These are phyloP conservation scores for Eilema sororculum DNA, from an alignment of 2,888 invertebrate genomes.

Conservation along the genomic window DNA sequence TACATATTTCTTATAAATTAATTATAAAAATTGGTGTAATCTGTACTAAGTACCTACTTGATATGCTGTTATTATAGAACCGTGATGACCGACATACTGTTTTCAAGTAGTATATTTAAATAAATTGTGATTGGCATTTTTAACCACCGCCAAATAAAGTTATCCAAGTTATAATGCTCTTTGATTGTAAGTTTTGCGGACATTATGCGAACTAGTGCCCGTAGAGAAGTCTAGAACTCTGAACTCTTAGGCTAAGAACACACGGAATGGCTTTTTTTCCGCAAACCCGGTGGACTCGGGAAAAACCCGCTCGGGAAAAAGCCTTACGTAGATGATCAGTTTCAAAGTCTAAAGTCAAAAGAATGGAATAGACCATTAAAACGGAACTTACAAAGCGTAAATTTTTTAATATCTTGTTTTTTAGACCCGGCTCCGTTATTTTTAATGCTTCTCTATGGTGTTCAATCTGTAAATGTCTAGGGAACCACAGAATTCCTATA, in stretches of 20 bases:
- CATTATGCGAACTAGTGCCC: background rate
- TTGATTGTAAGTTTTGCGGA: background rate
- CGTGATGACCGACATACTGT: constrained; percentile 45
- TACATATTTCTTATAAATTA: constrained; percentile 10
- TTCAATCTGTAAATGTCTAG: background rate
- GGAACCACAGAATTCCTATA: background rate
- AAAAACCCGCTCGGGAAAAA: too few species aligned
- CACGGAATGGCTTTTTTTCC: too few species aligned
- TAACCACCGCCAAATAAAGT: too few species aligned
- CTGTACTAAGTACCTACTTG: constrained; percentile 37
- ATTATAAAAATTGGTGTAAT: constrained; percentile 24
- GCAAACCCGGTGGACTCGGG: too few species aligned
- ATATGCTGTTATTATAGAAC: constrained; percentile 49
- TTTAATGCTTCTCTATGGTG: background rate
- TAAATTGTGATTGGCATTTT: background rate
- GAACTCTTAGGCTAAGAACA: too few species aligned
- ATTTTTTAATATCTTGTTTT: too few species aligned
- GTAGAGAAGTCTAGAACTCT: too few species aligned
- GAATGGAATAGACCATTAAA: too few species aligned
- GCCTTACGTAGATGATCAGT: background rate
- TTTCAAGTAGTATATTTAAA: constrained; percentile 5
- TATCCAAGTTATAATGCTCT: background rate
- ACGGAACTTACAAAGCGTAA: too few species aligned
- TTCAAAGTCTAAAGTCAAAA: too few species aligned
- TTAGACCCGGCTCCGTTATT: background rate